Percentiles rank a stretch among this genome's conserved stretches.
Conservation (phyloP, 37 sponge, comb jelly and placozoan genomes). For the Cladorhizidae sp. region DNA sequence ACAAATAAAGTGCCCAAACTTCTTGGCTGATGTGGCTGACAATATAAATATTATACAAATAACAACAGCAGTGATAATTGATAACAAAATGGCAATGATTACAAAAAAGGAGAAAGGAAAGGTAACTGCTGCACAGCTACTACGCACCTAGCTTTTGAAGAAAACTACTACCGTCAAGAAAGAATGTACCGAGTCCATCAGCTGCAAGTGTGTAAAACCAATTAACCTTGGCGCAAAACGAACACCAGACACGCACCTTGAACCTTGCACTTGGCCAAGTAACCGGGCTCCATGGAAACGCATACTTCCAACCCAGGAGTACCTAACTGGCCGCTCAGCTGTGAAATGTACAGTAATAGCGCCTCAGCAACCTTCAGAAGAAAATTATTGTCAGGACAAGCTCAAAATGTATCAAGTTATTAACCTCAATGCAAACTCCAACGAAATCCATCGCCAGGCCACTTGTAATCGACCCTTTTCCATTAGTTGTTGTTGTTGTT, state of each 20-base stretch:
- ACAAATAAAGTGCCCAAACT: neutral
- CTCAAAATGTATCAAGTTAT: neutral
- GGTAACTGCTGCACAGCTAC: too few relatives aligned
- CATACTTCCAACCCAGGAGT: neutral
- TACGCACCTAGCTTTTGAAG: constrained; percentile 30
- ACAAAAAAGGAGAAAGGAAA: too few relatives aligned
- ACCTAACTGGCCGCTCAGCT: neutral
- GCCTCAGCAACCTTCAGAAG: constrained; percentile 18
- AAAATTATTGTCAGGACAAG: neutral
- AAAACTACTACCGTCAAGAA: constrained; percentile 35
- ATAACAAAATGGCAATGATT: too few relatives aligned
- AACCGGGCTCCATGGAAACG: neutral
- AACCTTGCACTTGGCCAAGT: neutral
- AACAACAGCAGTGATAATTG: too few relatives aligned
- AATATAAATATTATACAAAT: neutral
- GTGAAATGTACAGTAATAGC: constrained; percentile 11
- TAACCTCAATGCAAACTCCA: neutral
- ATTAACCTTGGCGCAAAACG: neutral
- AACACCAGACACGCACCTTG: neutral
- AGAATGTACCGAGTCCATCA: constrained; percentile 23
- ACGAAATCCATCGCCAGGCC: neutral
- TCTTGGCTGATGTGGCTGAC: neutral
- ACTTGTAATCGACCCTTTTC: neutral
- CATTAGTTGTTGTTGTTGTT: neutral
- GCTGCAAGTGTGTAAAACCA: neutral